Conservation (phyloP, 2,888 invertebrate genomes). For the Napeogenes sylphis region DNA sequence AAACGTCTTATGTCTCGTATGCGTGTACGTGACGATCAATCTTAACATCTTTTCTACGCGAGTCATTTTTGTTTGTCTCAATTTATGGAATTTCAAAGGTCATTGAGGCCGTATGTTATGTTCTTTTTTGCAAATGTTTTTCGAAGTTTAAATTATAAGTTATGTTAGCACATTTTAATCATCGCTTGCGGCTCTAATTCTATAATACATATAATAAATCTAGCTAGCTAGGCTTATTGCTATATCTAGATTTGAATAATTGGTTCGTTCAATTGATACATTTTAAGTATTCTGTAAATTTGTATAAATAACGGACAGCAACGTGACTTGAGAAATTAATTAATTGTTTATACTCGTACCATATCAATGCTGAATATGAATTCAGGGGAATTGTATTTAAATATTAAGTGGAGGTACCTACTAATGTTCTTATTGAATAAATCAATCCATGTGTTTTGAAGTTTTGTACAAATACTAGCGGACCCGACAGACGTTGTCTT, state of each 20-base stretch:
- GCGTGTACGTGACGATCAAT: conserved; percentile 33
- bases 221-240: conserved; percentile 12
- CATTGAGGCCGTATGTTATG: conserved; percentile 62
- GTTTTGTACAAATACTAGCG: too few relatives aligned
- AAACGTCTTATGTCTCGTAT: conserved; percentile 42
- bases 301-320: conserved; percentile 3
- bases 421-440: too few relatives aligned
- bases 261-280: conserved; percentile 7
- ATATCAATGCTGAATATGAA: not conserved
- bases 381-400: not conserved
- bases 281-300: conserved; percentile 9
- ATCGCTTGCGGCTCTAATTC: conserved; percentile 20
- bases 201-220: too few relatives aligned
- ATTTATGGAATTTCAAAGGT: conserved; percentile 66
- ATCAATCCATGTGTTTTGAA: too few relatives aligned
- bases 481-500: too few relatives aligned
- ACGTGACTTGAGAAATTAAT: not conserved
- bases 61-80: conserved; percentile 33
- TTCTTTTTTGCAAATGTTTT: conserved; percentile 68
- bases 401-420: too few relatives aligned
- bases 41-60: conserved; percentile 33
- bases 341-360: not conserved
- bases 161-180: conserved; percentile 41
- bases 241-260: conserved; percentile 16
- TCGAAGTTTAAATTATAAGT: conserved; percentile 47